A percentile compares a stretch with the other conserved stretches of the same genome.
Evolutionary conservation across 2,888 invertebrate species (phyloP).

Genomic region (Odontocolon sp.): DNA sequence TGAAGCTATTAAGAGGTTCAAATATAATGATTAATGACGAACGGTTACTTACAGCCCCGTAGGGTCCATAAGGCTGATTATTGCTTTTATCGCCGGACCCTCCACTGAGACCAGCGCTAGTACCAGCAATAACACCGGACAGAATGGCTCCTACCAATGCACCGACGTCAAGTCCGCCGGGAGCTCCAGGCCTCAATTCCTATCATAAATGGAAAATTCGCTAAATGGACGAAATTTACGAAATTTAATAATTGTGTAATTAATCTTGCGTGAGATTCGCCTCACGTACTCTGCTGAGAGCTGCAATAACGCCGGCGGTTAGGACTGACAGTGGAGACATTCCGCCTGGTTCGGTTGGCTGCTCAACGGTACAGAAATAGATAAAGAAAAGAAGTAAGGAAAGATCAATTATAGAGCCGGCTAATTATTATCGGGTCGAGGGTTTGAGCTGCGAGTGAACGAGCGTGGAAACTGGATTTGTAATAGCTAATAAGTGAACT

Average conservation of each 20-base stretch:
- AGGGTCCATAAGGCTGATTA: constrained; percentile 42
- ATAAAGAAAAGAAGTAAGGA: constrained; percentile 4
- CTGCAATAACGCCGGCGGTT: constrained; percentile 71
- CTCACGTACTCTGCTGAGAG: constrained; percentile 74
- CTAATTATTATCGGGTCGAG: constrained; percentile 17
- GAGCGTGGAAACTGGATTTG: constrained; percentile 13
- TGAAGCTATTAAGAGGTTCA: not conserved
- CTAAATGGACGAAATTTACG: not conserved
- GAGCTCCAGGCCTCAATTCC: constrained; percentile 66
- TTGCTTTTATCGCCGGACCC: constrained; percentile 26
- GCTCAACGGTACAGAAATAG: constrained; percentile 1
- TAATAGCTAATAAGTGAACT: not conserved
- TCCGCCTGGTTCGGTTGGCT: constrained; percentile 74
- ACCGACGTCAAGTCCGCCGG: constrained; percentile 70
- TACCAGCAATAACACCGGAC: constrained; percentile 74
- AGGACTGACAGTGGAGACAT: constrained; percentile 72
- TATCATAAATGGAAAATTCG: constrained; percentile 52
- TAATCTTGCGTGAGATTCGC: constrained; percentile 26
- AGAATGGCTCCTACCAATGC: constrained; percentile 73
- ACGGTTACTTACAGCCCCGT: constrained; percentile 61
- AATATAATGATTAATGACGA: not conserved
- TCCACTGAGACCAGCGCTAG: constrained; percentile 74
- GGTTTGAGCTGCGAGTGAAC: not conserved
- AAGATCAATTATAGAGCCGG: not conserved
- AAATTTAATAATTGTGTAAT: constrained; percentile 13